These are phyloP conservation scores for Drosophila quinaria DNA, from an alignment of 2,888 invertebrate genomes.

Conservation along the genomic window DNA sequence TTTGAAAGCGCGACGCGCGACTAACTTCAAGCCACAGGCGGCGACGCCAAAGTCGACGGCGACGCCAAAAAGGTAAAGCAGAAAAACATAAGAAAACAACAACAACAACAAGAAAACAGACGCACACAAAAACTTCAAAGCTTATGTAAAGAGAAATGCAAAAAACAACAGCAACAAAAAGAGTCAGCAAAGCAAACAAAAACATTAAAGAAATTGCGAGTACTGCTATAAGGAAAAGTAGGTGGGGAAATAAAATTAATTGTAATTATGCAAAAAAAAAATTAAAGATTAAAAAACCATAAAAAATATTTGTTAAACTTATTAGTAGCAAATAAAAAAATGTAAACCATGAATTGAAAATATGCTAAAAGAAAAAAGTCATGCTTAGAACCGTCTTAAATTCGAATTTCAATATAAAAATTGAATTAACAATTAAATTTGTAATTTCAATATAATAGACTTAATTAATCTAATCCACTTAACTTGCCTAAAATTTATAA, in stretches of 20 bases:
- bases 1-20: slow-evolving; percentile 73
- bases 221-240: slow-evolving; percentile 53
- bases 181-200: slow-evolving; percentile 23
- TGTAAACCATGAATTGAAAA: too few species aligned
- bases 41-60: slow-evolving; percentile 45
- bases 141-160: slow-evolving; percentile 73
- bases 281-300: slow-evolving; percentile 7
- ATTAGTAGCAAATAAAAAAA: too few species aligned
- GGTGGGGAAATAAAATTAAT: slow-evolving; percentile 54
- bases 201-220: slow-evolving; percentile 34
- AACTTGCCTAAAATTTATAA: too few species aligned
- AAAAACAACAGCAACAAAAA: slow-evolving; percentile 45
- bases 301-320: not conserved
- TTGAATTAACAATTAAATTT: too few species aligned
- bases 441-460: too few species aligned
- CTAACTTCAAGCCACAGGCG: slow-evolving; percentile 65
- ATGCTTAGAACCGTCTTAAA: too few species aligned
- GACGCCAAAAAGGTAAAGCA: slow-evolving; percentile 34
- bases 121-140: slow-evolving; percentile 32
- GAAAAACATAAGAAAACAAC: slow-evolving; percentile 27
- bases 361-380: too few species aligned
- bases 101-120: slow-evolving; percentile 30
- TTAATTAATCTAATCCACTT: too few species aligned
- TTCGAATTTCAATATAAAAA: too few species aligned
- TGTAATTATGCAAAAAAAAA: slow-evolving; percentile 52